phyloP scores from a whole-genome alignment of 2,888 invertebrate species.

The Nipponacmea schrenckii region DNA sequence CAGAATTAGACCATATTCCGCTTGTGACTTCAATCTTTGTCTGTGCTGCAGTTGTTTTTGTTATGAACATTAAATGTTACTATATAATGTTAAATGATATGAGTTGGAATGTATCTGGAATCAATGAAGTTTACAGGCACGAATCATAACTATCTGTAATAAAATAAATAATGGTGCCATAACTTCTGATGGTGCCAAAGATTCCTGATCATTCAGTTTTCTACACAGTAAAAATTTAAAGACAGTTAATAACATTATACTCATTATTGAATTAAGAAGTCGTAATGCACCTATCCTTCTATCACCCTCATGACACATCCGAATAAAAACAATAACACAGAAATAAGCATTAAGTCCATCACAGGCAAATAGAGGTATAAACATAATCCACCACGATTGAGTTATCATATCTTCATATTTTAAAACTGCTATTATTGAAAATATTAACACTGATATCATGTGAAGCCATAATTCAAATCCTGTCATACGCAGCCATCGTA shows the following conservation, averaged over 20 bases:
- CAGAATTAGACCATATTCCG: too few relatives aligned
- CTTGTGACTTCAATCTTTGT: too few relatives aligned
- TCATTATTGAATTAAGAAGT: slow-evolving; percentile 84
- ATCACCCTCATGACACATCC: slow-evolving; percentile 82
- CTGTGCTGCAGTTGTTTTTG: too few relatives aligned
- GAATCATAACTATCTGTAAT: slow-evolving; percentile 87
- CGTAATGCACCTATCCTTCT: slow-evolving; percentile 77
- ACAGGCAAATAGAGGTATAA: slow-evolving; percentile 89
- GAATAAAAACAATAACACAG: slow-evolving; percentile 91
- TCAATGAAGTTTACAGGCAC: slow-evolving; percentile 88
- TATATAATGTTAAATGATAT: too few relatives aligned
- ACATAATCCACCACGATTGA: slow-evolving; percentile 87
- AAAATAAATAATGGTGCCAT: slow-evolving; percentile 91
- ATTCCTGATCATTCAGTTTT: slow-evolving; percentile 82
- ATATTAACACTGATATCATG: slow-evolving; percentile 82
- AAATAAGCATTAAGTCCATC: slow-evolving; percentile 95
- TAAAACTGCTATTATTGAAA: slow-evolving; percentile 84
- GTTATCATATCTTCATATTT: slow-evolving; percentile 77
- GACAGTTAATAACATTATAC: slow-evolving; percentile 84
- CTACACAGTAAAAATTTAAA: slow-evolving; percentile 92
- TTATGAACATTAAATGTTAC: too few relatives aligned
- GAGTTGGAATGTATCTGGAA: too few relatives aligned
- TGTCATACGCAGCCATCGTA: slow-evolving; percentile 92
- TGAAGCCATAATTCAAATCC: slow-evolving; percentile 95
- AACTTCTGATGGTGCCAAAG: slow-evolving; percentile 89